Base-by-base conservation (phyloP, 1,140 invertebrate genomes). In the Zophobas morio region DNA sequence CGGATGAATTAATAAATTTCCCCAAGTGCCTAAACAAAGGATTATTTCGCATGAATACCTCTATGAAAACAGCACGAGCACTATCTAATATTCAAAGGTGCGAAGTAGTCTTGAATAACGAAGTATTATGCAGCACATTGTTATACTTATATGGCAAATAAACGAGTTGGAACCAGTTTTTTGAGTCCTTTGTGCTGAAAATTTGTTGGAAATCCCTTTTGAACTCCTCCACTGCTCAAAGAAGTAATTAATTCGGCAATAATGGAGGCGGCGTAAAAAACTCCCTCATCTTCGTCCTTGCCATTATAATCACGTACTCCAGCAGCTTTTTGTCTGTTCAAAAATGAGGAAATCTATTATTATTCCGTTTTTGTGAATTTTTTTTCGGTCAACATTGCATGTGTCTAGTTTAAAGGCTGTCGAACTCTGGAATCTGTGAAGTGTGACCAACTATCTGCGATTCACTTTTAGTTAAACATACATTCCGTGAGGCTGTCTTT, bases 381-480 rank as follows among this genome's bases (percentile, higher is more conserved):
- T 66, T 66, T 66, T 66, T 66, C 60, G 60, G 60, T 42, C 60
- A 42, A 66, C 60, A 66, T 66, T 66, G 60, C 60, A 66, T 66
- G 60, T 66, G 60, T 66, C 60, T 66, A 66, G 60, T 66, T 66
- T 66, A 66, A 66, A 66, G 60, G 60, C 60, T 66, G 60, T 66
- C 60, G 60, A 66, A 66, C 60, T 66, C 60, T 66, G 60, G 60
- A 66, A 66, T 66, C 60, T 66, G 60, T 66, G 60, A 66, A 66
- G 60, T 66, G 60, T 66, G 60, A 66, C 60, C 60, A 66, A 66
- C 60, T 66, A 66, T 66, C 60, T 66, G 39, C 60, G 60, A 66
- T 66, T 66, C 60, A 66, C 60, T 66, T 66, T 66, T 66, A 66
- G 60, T 40, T 66, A 66, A 66, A 66, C 60, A 66, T 66, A 66